A percentile compares a stretch with the other conserved stretches of the same genome.
These are phyloP conservation scores for Balaeniceps rex DNA, from an alignment of 2,113 vertebrate species.

Conservation along the genomic window DNA sequence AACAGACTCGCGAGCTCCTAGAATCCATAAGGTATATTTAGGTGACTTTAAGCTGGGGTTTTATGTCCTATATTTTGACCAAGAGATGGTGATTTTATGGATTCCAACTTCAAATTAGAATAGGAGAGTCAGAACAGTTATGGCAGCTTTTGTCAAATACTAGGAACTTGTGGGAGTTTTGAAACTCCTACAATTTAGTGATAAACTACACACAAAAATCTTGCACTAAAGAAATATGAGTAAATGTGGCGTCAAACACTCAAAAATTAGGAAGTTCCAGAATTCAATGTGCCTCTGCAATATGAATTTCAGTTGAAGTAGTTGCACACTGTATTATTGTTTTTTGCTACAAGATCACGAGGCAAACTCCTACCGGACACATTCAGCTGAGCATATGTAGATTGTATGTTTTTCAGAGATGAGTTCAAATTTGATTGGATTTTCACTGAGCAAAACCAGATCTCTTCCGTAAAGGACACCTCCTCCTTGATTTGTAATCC, in stretches of 20 bases:
- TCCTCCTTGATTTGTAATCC: not conserved
- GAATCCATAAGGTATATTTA: conserved; percentile 79
- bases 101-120: not conserved
- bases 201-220: not conserved
- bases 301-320: not conserved
- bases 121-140: not conserved
- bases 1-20: conserved; percentile 71
- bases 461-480: not conserved
- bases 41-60: not conserved
- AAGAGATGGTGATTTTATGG: not conserved
- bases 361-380: not conserved
- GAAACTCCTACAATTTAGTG: not conserved
- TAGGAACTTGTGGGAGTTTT: not conserved
- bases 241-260: no score
- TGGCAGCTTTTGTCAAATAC: not conserved
- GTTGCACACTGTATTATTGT: not conserved
- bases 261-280: not conserved
- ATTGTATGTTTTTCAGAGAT: not conserved
- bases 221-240: not conserved
- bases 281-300: not conserved
- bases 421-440: not conserved
- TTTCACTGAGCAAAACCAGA: not conserved
- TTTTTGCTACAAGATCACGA: not conserved
- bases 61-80: not conserved
- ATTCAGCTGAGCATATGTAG: not conserved